Percentiles rank a stretch among this genome's conserved stretches.
These are phyloP conservation scores for Dimorphilus gyrociliatus DNA, from an alignment of 2,888 invertebrate genomes.

Conservation along the genomic window DNA sequence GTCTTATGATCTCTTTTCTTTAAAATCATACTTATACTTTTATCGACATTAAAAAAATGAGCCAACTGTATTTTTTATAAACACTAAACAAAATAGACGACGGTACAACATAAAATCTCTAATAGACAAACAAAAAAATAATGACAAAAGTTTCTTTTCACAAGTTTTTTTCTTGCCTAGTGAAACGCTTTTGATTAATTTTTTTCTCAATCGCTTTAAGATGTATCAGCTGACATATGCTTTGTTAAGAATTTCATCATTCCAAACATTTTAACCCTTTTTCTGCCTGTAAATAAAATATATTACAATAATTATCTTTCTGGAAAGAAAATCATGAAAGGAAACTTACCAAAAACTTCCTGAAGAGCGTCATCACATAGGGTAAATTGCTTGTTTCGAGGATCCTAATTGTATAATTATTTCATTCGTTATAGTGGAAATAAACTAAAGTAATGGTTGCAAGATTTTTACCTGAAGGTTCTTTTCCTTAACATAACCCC, in stretches of 20 bases:
- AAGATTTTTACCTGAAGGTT: constrained; percentile 23
- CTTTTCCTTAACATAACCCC: constrained; percentile 33
- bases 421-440: not conserved
- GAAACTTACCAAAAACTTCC: constrained; percentile 59
- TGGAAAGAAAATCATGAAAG: constrained; percentile 1
- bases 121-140: no score
- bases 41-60: no score
- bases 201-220: no score
- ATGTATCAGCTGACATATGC: constrained; percentile 59
- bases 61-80: no score
- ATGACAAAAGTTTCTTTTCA: no score
- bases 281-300: constrained; percentile 43
- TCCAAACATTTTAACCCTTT: constrained; percentile 81
- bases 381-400: constrained; percentile 82
- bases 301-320: constrained; percentile 1
- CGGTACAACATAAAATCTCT: no score
- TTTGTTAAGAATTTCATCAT: constrained; percentile 92
- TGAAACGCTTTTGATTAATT: no score
- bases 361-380: constrained; percentile 76
- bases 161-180: no score
- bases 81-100: no score
- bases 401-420: constrained; percentile 46
- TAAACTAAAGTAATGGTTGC: constrained; percentile 1
- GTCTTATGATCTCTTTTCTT: no score
- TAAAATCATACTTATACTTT: no score